Base-by-base conservation (phyloP, 2,113 vertebrate species). In the Oncorhynchus masou region DNA sequence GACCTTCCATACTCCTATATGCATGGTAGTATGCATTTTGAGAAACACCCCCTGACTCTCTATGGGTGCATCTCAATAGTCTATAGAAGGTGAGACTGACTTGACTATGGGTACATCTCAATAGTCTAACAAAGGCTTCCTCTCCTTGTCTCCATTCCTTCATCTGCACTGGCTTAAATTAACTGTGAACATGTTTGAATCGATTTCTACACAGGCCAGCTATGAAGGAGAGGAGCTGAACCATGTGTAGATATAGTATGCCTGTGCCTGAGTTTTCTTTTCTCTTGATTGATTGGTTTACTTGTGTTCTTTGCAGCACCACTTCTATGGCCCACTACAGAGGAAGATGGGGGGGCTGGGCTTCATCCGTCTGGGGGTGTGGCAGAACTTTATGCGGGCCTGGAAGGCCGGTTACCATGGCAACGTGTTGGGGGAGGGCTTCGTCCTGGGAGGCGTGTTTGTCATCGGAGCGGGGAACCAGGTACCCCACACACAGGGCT, bases 401-500 rank as follows among this genome's bases (percentile, higher is more conserved):
- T 94, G 96, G 95, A 95, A 84, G n/a, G 87, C 88, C 0, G 97
- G 98, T 68, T 96, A 94, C 79, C 90, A 93, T 68, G 98, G 98
- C 73, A 99, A 99, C 91, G 83, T 97, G 85, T 94, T 95, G 24
- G 97, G 97, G 49, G 98, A 99, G 92, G 98, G 98, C 69, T 93
- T 97, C 79, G 90, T 98, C 68, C 85, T 99, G 13, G 98, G 98
- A 51, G 98, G 97, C 1, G 96, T 99, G 27, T 99, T 95, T 89
- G 98, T 99, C 86, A 91, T 99, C 24, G 98, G 98, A 70, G 78
- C 97, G 75, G 96, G 93, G 81, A 94, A 91, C 45, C 97, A 99
- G 97, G 98, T 98, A 91, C 2, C 60, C 1, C 24, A 4, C 59
- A 64, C 19, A 54, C 51, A 51, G 15, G 39, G 39, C 39, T 12